Percentiles rank a stretch among this genome's conserved stretches.
Evolutionary conservation across 2,797 vertebrate species (phyloP).

Genomic region (Etheostoma nigrum): DNA sequence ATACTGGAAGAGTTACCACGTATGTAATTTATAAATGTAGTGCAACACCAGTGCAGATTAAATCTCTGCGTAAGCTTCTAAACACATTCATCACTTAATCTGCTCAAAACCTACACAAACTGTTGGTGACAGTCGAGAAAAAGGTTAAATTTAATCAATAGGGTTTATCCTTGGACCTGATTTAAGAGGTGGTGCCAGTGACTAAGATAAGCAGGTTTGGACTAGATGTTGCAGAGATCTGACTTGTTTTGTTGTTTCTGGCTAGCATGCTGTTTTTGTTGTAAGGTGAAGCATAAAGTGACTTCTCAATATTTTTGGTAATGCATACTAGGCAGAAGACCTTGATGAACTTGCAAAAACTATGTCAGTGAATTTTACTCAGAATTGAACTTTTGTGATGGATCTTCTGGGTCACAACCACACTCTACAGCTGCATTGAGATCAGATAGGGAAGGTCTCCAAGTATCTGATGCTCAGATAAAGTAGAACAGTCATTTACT

Average conservation of each 20-base stretch:
- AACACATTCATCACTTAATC: neutral
- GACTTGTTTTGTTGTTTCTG: neutral
- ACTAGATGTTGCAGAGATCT: neutral
- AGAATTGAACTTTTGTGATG: slow-evolving; percentile 6
- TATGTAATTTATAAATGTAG: too few species aligned
- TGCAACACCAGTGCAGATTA: neutral
- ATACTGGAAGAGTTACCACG: too few species aligned
- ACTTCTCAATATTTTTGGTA: neutral
- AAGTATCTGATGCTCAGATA: slow-evolving; percentile 2
- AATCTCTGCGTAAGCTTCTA: neutral
- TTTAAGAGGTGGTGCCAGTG: neutral
- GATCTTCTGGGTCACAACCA: slow-evolving; percentile 14
- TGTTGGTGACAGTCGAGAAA: neutral
- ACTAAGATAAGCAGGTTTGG: neutral
- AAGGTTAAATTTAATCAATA: neutral
- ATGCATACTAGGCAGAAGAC: neutral
- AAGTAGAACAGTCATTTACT: slow-evolving; percentile 11
- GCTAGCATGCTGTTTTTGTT: neutral
- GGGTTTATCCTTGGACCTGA: neutral
- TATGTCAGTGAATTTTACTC: neutral
- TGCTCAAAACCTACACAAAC: neutral
- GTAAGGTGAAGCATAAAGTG: neutral
- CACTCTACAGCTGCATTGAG: neutral
- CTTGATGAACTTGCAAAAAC: neutral
- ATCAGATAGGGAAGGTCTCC: slow-evolving; percentile 26